Evolutionary conservation across 2,888 invertebrate species (phyloP), one percentile per base, ranked within the genome.

Genomic region (Psococerastis gibbosa): DNA sequence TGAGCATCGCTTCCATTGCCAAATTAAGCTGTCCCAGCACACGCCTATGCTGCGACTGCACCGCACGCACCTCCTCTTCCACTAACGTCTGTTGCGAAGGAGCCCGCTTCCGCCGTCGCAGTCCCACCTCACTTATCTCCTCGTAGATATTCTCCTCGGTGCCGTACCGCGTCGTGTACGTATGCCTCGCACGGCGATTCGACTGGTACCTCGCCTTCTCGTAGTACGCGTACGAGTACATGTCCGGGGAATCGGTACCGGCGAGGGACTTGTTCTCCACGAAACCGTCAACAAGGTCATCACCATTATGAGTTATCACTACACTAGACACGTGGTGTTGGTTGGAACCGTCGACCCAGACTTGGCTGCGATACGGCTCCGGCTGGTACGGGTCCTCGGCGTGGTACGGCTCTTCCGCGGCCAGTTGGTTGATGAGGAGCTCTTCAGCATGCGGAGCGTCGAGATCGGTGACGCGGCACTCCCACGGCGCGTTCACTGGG

Each of bases 1-100:
- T 88, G 50, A 88, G 63, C 84, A 88, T 85, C 35, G 83, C 85
- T 64, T 88, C 87, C 35, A 82, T 81, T 52, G 85, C 81, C 47
- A 88, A 70, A 67, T 87, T 87, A 47, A 88, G 65, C 61, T 88
- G 84, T 35, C 83, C 85, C 49, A 88, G 69, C 52, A 85, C 81
- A 56, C 81, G 69, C 53, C 77, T 75, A 62, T 88, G 87, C 45
- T 80, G 71, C 49, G 76, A 78, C 60, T 85, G 84, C 42, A 88
- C 85, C 50, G 80, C 69, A 43, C 82, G 73, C 44, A 84, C 78
- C 62, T 87, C 85, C 59, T 84, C 84, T 56, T 81, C 83, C 31
- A 85, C 76, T 45, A 82, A 70, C 54, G 73, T 75, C 57, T 77
- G 73, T 56, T 74, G 73, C 46, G 78, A 62, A 5, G 77, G 76